phyloP scores from a whole-genome alignment of 2,888 invertebrate genomes.

The Synergus umbraculus region DNA sequence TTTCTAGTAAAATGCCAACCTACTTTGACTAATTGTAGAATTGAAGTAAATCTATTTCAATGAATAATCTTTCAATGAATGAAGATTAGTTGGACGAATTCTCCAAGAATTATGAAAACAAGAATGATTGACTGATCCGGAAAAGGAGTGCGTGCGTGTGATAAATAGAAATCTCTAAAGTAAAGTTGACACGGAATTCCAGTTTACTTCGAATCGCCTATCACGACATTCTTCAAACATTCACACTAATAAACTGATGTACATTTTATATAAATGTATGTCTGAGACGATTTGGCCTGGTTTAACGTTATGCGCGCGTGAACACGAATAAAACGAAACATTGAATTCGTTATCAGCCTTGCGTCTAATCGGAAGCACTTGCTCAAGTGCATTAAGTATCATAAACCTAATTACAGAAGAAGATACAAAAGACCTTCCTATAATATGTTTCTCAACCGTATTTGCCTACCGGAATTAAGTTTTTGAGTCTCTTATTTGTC shows the following conservation, averaged over 20 bases:
- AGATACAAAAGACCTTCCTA: slow-evolving; percentile 20
- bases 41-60: not conserved
- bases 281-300: slow-evolving; percentile 32
- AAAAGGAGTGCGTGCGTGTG: not conserved
- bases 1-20: not conserved
- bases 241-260: slow-evolving; percentile 3
- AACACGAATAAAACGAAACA: slow-evolving; percentile 32
- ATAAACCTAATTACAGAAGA: slow-evolving; percentile 37
- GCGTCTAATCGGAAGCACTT: slow-evolving; percentile 40
- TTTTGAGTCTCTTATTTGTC: not conserved
- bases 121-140: not conserved
- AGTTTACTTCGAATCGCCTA: not conserved
- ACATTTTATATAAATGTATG: slow-evolving; percentile 15
- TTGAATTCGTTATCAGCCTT: slow-evolving; percentile 38
- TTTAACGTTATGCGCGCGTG: slow-evolving; percentile 30
- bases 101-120: not conserved
- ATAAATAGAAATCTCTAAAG: not conserved
- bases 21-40: not conserved
- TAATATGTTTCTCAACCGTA: slow-evolving; percentile 20
- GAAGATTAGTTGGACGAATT: not conserved
- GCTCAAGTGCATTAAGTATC: slow-evolving; percentile 28
- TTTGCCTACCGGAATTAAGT: slow-evolving; percentile 10
- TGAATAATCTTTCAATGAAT: not conserved
- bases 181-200: slow-evolving; percentile 6
- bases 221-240: slow-evolving; percentile 8